Conservation (phyloP, 2,797 vertebrate genomes). For the Saguinus oedipus region DNA sequence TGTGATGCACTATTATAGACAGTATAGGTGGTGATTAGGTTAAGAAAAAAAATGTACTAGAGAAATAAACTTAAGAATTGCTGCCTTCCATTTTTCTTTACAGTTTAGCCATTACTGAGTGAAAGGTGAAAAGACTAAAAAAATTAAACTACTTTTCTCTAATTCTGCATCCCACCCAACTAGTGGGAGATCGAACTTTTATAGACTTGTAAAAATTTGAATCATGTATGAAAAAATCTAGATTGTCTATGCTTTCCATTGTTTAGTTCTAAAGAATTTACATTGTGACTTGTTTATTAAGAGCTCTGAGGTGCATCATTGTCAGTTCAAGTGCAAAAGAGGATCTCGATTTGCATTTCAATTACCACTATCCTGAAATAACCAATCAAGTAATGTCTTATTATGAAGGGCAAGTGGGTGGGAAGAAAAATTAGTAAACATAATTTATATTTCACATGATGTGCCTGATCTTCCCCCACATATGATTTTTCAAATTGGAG, state of each 20-base stretch:
- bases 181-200: neutral
- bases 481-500: conserved; percentile 20
- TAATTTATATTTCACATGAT: neutral
- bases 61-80: neutral
- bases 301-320: conserved; percentile 30
- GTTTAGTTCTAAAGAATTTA: conserved; percentile 31
- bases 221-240: neutral
- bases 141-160: neutral
- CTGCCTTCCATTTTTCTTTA: neutral
- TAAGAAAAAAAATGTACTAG: neutral
- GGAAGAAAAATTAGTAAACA: conserved; percentile 38
- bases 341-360: conserved; percentile 51
- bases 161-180: neutral
- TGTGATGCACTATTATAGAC: accelerated
- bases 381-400: conserved; percentile 11
- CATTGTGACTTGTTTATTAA: conserved; percentile 30
- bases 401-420: conserved; percentile 48
- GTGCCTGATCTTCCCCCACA: neutral
- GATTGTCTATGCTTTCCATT: neutral
- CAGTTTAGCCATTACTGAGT: neutral
- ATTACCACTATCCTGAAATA: neutral
- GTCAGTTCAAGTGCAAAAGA: conserved; percentile 65
- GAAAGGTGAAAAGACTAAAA: neutral
- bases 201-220: neutral
- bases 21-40: accelerated